Evolutionary conservation across 2,797 vertebrate species (phyloP).

Genomic region (Gallinago nigripennis): DNA sequence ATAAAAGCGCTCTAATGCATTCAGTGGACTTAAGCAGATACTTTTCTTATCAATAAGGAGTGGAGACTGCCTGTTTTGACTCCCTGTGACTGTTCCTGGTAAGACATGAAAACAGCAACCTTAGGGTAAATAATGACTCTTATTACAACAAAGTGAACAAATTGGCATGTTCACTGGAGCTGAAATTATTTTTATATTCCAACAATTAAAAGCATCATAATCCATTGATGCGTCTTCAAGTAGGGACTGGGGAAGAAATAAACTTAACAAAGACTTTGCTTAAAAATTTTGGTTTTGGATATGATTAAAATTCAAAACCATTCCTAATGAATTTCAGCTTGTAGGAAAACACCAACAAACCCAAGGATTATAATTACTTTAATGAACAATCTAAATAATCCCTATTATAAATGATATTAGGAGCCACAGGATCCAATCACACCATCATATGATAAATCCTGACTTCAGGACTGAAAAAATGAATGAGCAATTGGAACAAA

Average conservation of each 20-base stretch:
- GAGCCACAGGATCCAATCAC: neutral
- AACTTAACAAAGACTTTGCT: neutral
- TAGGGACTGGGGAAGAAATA: neutral
- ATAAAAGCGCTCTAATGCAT: neutral
- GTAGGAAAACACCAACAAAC: neutral
- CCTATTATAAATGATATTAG: neutral
- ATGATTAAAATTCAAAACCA: neutral
- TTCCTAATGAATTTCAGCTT: neutral
- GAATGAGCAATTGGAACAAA: neutral
- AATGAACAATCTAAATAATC: neutral
- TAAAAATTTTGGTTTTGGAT: neutral
- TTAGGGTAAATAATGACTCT: neutral
- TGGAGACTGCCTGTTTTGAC: neutral
- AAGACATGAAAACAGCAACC: neutral
- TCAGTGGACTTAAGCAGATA: neutral
- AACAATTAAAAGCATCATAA: neutral
- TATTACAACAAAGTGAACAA: neutral
- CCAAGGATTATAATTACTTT: neutral
- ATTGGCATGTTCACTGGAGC: neutral
- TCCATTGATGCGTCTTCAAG: neutral
- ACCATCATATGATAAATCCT: accelerated
- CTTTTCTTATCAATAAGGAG: neutral
- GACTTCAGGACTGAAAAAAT: neutral
- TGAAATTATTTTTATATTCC: neutral
- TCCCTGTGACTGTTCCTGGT: neutral